Evolutionary conservation across 1,140 invertebrate genomes (phyloP).

Genomic region (Atta cephalotes): DNA sequence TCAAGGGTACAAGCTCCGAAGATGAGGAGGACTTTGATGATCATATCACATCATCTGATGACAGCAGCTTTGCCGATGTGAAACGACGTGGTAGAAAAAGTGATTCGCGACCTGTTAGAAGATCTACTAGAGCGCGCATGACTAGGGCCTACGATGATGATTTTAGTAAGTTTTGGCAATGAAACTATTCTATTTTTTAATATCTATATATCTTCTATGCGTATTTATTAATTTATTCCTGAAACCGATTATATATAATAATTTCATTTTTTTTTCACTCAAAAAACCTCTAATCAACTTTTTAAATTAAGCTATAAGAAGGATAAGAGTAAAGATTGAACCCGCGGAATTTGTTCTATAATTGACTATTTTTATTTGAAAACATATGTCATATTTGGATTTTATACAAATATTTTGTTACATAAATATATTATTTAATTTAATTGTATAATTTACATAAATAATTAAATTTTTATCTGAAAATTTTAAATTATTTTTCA

Average conservation of each 20-base stretch:
- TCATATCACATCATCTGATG: slow-evolving; percentile 87
- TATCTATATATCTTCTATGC: not conserved
- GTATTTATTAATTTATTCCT: not conserved
- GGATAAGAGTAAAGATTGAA: not conserved
- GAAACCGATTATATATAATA: not conserved
- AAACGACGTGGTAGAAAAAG: slow-evolving; percentile 83
- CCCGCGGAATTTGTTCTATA: not conserved
- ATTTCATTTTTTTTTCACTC: not conserved
- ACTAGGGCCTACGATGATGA: slow-evolving; percentile 87
- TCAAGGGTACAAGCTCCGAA: slow-evolving; percentile 90
- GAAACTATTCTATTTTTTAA: not conserved
- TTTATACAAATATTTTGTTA: not conserved
- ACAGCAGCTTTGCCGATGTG: slow-evolving; percentile 86
- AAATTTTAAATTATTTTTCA: not conserved
- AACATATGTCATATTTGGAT: not conserved
- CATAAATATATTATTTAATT: not conserved
- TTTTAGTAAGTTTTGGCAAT: slow-evolving; percentile 86
- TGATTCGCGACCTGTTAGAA: slow-evolving; percentile 84
- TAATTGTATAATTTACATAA: not conserved
- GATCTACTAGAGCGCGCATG: slow-evolving; percentile 87
- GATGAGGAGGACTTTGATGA: slow-evolving; percentile 89
- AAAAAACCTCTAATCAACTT: not conserved
- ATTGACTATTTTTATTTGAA: too few relatives aligned
- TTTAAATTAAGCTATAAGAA: not conserved
- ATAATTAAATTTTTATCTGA: not conserved